Evolutionary conservation across 2,888 invertebrate genomes (phyloP).

Genomic region (Acanthosepion pharaonis): DNA sequence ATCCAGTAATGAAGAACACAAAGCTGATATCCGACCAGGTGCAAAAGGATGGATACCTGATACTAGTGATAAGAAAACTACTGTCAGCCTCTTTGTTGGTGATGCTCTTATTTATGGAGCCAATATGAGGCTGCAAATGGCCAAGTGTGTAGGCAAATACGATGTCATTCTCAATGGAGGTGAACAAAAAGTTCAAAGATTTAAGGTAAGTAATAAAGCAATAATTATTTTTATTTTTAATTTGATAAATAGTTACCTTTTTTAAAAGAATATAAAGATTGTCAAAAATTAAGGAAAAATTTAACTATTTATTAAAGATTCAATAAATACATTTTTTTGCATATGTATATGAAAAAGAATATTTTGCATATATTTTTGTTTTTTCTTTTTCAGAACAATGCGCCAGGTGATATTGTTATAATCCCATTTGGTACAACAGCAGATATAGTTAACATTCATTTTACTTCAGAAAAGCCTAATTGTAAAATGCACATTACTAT

Average conservation of each 20-base stretch:
- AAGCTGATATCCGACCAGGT: neutral
- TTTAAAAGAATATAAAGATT: no score
- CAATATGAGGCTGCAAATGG: neutral
- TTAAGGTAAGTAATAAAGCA: no score
- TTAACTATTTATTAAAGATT: no score
- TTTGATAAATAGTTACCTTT: no score
- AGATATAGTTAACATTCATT: neutral
- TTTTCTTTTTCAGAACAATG: neutral
- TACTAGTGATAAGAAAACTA: neutral
- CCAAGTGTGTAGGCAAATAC: neutral
- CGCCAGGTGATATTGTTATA: neutral
- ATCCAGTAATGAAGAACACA: neutral
- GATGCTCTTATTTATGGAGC: constrained; percentile 34
- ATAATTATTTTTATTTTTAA: no score
- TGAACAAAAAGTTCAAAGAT: no score
- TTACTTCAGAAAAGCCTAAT: neutral
- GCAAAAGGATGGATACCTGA: constrained; percentile 13
- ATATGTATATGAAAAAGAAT: no score
- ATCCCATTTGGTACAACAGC: neutral
- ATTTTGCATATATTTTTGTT: no score
- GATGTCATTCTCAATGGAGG: neutral
- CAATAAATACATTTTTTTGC: no score
- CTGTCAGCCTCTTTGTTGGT: neutral
- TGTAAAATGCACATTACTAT: neutral
- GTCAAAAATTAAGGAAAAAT: no score